Evolutionary conservation across 2,113 vertebrate genomes (phyloP).

Genomic region (Trochalopteron elliotii): DNA sequence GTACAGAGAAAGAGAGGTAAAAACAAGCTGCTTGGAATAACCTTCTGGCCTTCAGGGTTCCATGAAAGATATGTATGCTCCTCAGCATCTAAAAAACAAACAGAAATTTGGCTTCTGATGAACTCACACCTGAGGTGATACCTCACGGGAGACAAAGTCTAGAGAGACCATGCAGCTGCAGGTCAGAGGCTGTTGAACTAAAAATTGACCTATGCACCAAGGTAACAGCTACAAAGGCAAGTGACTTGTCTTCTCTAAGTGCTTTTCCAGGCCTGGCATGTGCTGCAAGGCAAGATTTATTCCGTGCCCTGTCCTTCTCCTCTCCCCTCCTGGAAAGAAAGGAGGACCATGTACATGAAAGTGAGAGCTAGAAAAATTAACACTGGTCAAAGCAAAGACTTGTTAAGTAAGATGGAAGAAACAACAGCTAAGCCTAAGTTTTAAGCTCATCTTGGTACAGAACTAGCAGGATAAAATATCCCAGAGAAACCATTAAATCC

Average conservation of each 20-base stretch:
- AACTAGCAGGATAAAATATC: neutral
- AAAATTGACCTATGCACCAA: conserved; percentile 31
- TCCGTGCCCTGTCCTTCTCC: neutral
- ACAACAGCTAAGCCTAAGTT: neutral
- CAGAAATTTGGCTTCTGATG: conserved; percentile 17
- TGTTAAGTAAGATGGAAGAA: neutral
- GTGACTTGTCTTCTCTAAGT: neutral
- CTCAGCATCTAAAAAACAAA: neutral
- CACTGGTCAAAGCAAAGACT: neutral
- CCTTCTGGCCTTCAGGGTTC: neutral
- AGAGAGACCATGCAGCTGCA: neutral
- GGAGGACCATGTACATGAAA: neutral
- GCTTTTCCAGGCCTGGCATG: conserved; percentile 7
- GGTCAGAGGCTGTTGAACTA: conserved; percentile 47
- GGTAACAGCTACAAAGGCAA: neutral
- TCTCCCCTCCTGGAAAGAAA: neutral
- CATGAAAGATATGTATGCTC: neutral
- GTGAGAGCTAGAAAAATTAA: neutral
- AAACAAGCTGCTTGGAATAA: neutral
- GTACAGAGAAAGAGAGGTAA: neutral
- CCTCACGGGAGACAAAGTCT: neutral
- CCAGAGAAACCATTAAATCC: neutral
- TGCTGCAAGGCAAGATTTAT: neutral
- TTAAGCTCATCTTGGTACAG: neutral
- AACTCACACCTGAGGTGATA: neutral